Evolutionary conservation across 2,113 vertebrate species (phyloP).

Genomic region (Pangasianodon hypophthalmus): DNA sequence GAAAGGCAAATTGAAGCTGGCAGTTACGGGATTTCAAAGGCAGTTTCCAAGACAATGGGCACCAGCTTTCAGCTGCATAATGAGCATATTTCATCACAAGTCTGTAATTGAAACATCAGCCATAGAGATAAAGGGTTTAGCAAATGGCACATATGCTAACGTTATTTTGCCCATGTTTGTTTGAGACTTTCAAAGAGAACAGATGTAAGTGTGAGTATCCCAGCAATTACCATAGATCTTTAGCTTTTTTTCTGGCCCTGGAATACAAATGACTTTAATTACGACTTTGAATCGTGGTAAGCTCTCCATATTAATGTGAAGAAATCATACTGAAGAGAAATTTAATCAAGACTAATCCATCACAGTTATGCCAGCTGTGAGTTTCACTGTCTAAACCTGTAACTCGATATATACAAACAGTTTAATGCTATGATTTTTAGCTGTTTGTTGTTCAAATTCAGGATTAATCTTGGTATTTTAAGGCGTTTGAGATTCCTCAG

Average conservation of each 20-base stretch:
- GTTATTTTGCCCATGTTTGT: conserved; percentile 21
- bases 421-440: background rate
- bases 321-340: conserved; percentile 27
- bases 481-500: background rate
- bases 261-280: conserved; percentile 32
- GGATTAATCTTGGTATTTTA: background rate
- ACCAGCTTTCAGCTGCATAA: conserved; percentile 42
- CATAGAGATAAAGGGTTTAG: conserved; percentile 28
- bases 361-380: conserved; percentile 17
- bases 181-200: conserved; percentile 11
- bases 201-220: conserved; percentile 20
- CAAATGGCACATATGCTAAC: conserved; percentile 22
- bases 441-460: background rate
- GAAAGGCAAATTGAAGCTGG: conserved; percentile 48
- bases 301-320: background rate
- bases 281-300: background rate
- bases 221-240: conserved; percentile 15
- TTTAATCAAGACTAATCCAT: conserved; percentile 27
- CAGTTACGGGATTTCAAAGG: conserved; percentile 50
- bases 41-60: conserved; percentile 55
- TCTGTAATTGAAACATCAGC: conserved; percentile 53
- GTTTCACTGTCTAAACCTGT: conserved; percentile 9
- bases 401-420: background rate
- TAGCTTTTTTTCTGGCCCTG: background rate
- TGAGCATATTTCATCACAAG: conserved; percentile 48